Base-by-base conservation (phyloP, 2,797 vertebrate genomes). In the Aeoliscus strigatus region DNA sequence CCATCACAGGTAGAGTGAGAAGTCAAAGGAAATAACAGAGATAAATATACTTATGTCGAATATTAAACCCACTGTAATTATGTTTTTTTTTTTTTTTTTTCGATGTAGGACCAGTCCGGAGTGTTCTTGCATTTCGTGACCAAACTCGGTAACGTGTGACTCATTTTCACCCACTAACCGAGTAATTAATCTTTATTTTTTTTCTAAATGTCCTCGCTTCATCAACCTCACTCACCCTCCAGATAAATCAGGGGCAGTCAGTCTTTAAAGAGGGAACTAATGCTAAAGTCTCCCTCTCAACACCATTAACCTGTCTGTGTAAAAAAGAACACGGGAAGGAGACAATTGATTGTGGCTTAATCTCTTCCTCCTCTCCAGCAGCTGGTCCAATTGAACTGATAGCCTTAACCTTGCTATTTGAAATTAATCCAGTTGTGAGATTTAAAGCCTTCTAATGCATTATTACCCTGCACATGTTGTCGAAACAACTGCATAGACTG, bases 281-380 rank as follows among this genome's bases (percentile, higher is more conserved):
- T 59, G 60, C 66, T 75, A 45, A 64, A 71, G 68, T 70, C 78
- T 75, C 60, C 60, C 46, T 69, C 49, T 3, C 31, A 79, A 83
- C 72, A 66, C 69, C 80, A 79, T 84, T 82, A 86, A 84, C 79
- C 76, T 78, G 73, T 79, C 77, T 66, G 60, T 48, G 56, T 59
- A 3, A 70, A 78, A 81, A 79, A 80, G 70, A 72, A 82, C 58
- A 63, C 64, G 37, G 31, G 42, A 64, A 15, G 53, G 49, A 75
- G 60, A 53, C 45, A 70, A 79, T 71, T 66, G 70, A 77, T 80
- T 68, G 47, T 52, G 51, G 39, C 68, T 70, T 69, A 73, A 77
- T 85, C 70, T 70, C 53, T 79, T 51, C 59, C 56, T 70, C 60
- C 30, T 75, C 40, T 66, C 39, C 14, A 23, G 29, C 36, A 66